phyloP scores from a whole-genome alignment of 2,797 vertebrate genomes.

The Rachycentron canadum region DNA sequence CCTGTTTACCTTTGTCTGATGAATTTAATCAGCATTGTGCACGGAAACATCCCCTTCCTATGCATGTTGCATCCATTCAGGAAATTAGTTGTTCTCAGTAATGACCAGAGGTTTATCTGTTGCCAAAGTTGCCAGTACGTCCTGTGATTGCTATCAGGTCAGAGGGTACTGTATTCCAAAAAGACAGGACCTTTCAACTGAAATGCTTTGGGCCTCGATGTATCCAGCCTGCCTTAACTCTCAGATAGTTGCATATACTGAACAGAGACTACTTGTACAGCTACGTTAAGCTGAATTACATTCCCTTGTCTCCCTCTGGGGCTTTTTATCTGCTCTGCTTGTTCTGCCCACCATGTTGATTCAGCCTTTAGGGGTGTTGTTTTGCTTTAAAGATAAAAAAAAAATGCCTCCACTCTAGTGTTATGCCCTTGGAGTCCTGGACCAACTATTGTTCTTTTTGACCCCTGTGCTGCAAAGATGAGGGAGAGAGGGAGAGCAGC shows the following conservation, averaged over 20 bases:
- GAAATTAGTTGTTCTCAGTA: slow-evolving; percentile 60
- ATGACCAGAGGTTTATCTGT: slow-evolving; percentile 61
- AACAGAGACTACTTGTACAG: slow-evolving; percentile 25
- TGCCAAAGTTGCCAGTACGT: slow-evolving; percentile 40
- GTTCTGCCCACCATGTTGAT: slow-evolving; percentile 22
- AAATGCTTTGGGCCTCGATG: slow-evolving; percentile 4
- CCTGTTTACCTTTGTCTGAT: slow-evolving; percentile 30
- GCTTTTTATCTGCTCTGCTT: slow-evolving; percentile 39
- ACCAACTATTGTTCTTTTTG: slow-evolving; percentile 67
- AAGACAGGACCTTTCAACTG: background rate
- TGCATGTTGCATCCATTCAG: slow-evolving; percentile 50
- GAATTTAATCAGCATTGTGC: slow-evolving; percentile 42
- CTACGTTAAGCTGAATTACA: slow-evolving; percentile 20
- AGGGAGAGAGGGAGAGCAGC: slow-evolving; percentile 24
- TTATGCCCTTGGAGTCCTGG: slow-evolving; percentile 35
- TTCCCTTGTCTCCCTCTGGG: slow-evolving; percentile 1
- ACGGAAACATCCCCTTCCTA: slow-evolving; percentile 42
- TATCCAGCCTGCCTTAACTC: slow-evolving; percentile 12
- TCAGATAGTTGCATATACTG: slow-evolving; percentile 14
- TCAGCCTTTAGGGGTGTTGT: slow-evolving; percentile 46
- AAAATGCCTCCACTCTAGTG: slow-evolving; percentile 3
- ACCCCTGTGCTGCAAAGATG: slow-evolving; percentile 50
- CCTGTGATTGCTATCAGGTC: slow-evolving; percentile 37
- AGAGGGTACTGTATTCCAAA: slow-evolving; percentile 5
- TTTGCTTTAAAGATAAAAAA: slow-evolving; percentile 35